A percentile compares a stretch with the other conserved stretches of the same genome.
Evolutionary conservation across 1,140 invertebrate species (phyloP).

Genomic region (Zaprionus lachaisei): DNA sequence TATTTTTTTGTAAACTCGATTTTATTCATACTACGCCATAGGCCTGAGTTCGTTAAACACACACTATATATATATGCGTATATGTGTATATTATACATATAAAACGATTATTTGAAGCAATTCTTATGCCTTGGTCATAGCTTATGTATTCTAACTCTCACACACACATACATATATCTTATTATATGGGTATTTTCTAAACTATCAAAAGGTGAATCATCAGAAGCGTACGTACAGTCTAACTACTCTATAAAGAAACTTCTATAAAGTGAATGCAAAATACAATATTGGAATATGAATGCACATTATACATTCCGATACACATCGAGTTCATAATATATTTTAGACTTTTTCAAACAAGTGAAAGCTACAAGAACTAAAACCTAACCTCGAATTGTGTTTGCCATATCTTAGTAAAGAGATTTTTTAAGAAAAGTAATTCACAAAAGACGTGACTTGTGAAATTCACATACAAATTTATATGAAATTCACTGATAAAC

Average conservation of each 20-base stretch:
- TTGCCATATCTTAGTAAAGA: background rate
- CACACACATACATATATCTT: too few species aligned
- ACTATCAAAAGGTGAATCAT: background rate
- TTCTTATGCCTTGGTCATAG: too few species aligned
- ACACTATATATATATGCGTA: too few species aligned
- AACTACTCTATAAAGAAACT: background rate
- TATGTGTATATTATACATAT: too few species aligned
- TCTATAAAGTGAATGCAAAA: background rate
- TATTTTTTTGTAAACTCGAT: too few species aligned
- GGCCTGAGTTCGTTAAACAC: too few species aligned
- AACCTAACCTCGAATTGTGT: slow-evolving; percentile 15
- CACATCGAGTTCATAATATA: background rate
- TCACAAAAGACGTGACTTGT: background rate
- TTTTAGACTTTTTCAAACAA: background rate
- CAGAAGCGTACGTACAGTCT: background rate
- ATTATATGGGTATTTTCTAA: too few species aligned
- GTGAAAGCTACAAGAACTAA: background rate
- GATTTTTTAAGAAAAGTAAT: background rate
- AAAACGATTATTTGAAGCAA: too few species aligned
- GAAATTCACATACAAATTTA: background rate
- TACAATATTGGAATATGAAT: background rate
- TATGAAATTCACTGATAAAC: slow-evolving; percentile 3
- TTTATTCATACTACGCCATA: background rate
- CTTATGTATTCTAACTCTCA: too few species aligned
- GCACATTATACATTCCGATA: background rate